Evolutionary conservation across 1,140 invertebrate species (phyloP).

Genomic region (Pararge aegeria): DNA sequence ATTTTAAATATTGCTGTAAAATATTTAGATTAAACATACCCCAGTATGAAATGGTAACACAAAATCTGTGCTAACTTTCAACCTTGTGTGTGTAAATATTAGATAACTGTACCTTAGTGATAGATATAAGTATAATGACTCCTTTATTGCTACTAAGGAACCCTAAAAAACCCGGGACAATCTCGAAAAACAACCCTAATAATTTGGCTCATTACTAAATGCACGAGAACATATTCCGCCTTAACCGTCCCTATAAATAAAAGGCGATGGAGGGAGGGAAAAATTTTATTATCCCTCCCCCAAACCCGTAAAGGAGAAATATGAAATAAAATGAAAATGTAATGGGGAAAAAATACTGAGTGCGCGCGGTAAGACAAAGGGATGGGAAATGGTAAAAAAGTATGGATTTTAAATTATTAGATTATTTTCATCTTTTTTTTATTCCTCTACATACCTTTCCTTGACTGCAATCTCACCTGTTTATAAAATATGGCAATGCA

Average conservation of each 20-base stretch:
- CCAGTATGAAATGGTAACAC: too few relatives aligned
- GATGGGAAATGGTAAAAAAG: slow-evolving; percentile 38
- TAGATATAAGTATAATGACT: too few relatives aligned
- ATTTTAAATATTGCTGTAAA: too few relatives aligned
- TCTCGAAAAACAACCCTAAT: slow-evolving; percentile 69
- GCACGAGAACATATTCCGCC: slow-evolving; percentile 73
- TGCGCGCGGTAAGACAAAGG: slow-evolving; percentile 70
- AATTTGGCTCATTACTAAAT: slow-evolving; percentile 75
- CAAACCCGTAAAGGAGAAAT: slow-evolving; percentile 69
- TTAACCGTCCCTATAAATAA: slow-evolving; percentile 75
- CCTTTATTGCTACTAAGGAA: too few relatives aligned
- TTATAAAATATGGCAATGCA: background rate
- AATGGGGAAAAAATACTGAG: slow-evolving; percentile 77
- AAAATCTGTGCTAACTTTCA: too few relatives aligned
- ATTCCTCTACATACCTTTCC: background rate
- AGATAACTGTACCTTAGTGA: too few relatives aligned
- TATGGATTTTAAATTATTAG: slow-evolving; percentile 38
- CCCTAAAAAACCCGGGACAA: slow-evolving; percentile 40
- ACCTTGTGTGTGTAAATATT: too few relatives aligned
- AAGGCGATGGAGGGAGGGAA: slow-evolving; percentile 62
- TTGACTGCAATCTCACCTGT: too few relatives aligned
- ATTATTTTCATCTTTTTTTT: background rate
- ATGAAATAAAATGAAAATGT: slow-evolving; percentile 80
- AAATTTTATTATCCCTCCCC: slow-evolving; percentile 74
- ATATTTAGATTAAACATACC: too few relatives aligned